Percentiles rank a stretch among this genome's conserved stretches.
phyloP scores from a whole-genome alignment of 2,113 vertebrate genomes.

The Australoheros scitulus region DNA sequence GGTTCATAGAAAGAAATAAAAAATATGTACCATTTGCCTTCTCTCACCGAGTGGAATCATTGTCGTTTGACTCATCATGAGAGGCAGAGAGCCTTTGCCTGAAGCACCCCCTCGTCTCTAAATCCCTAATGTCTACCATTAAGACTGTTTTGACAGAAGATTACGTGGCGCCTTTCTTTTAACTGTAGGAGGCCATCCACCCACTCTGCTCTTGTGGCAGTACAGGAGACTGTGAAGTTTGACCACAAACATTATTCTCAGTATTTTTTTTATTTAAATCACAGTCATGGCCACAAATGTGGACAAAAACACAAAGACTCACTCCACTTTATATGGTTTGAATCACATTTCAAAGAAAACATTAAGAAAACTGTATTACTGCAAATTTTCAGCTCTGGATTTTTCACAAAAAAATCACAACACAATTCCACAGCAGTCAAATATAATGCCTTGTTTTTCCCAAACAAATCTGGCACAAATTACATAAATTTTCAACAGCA shows the following conservation, averaged over 20 bases:
- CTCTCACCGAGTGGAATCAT: conserved; percentile 4
- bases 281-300: conserved; percentile 2
- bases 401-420: not conserved
- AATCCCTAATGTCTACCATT: conserved; percentile 55
- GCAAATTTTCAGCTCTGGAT: not conserved
- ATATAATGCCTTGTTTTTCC: not conserved
- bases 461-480: not conserved
- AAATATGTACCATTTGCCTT: conserved; percentile 13
- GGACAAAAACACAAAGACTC: not conserved
- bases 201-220: conserved; percentile 40
- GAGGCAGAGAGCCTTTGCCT: conserved; percentile 40
- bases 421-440: not conserved
- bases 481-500: not conserved
- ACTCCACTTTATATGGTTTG: not conserved
- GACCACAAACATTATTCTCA: conserved; percentile 29
- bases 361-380: not conserved
- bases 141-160: conserved; percentile 61
- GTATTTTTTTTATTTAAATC: conserved; percentile 9
- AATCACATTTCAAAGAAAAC: conserved; percentile 18
- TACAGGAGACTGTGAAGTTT: conserved; percentile 7
- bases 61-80: conserved; percentile 37
- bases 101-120: conserved; percentile 11
- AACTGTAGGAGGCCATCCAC: conserved; percentile 36
- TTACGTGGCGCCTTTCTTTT: conserved; percentile 48
- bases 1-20: not conserved